Conservation (phyloP, 2,888 invertebrate genomes). For the Campopleginae sp. region DNA sequence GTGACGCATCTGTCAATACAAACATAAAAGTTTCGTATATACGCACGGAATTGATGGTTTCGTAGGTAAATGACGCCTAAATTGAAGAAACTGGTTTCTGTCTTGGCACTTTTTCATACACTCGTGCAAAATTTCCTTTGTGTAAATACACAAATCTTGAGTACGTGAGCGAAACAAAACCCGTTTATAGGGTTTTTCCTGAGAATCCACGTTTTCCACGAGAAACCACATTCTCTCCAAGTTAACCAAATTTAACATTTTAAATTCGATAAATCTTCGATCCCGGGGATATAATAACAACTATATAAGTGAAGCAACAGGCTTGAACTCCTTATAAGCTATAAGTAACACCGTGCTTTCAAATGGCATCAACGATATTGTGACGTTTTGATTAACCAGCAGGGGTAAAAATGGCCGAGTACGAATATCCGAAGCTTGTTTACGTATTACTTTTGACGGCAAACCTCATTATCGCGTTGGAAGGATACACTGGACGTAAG, state of each 20-base stretch:
- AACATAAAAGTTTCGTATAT: not conserved
- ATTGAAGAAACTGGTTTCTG: not conserved
- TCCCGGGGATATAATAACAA: not conserved
- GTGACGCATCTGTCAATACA: slow-evolving; percentile 34
- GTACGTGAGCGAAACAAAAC: not conserved
- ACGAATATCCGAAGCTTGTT: slow-evolving; percentile 41
- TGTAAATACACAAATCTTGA: not conserved
- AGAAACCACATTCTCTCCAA: not conserved
- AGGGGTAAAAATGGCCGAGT: slow-evolving; percentile 35
- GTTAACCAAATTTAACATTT: not conserved
- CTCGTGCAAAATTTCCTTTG: not conserved
- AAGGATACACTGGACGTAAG: slow-evolving; percentile 35
- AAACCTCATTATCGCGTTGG: slow-evolving; percentile 4
- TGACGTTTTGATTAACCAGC: slow-evolving; percentile 14
- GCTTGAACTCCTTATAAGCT: not conserved
- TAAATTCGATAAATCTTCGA: not conserved
- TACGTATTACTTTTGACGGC: slow-evolving; percentile 28
- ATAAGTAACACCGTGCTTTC: not conserved
- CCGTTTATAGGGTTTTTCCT: not conserved
- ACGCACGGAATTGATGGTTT: not conserved
- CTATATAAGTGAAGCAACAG: not conserved
- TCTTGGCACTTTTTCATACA: not conserved
- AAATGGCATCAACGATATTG: slow-evolving; percentile 9
- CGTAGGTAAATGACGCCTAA: slow-evolving; percentile 1
- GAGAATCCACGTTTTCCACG: not conserved